Evolutionary conservation across 2,113 vertebrate genomes (phyloP), one percentile per base, ranked within the genome.

Genomic region (Nibea coibor): DNA sequence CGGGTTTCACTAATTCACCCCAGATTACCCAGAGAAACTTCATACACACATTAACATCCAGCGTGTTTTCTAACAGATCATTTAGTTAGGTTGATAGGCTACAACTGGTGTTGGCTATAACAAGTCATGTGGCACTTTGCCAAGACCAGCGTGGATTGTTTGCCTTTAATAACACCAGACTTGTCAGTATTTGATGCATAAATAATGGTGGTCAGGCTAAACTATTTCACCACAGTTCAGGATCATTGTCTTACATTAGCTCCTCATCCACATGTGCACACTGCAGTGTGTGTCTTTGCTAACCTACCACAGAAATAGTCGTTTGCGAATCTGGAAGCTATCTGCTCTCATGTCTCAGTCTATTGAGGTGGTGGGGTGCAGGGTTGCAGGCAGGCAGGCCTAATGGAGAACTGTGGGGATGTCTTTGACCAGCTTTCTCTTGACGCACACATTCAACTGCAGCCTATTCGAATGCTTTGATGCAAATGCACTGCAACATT

Each of bases 141-240:
- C 90, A 89, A 70, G 35, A 86, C 73, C 84, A 71, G 64, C 75
- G 76, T 84, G 82, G 89, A 88, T 80, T 87, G 86, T 92, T 88
- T 90, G 83, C 83, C 74, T 87, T 83, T 90, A 88, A 91, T 90
- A 91, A 88, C 86, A 64, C 53, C 43, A 82, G 77, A 67, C 78
- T 61, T 85, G 88, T 87, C 85, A 83, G 85, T 71, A 75, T 87
- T 90, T 78, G 79, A 75, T 86, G 80, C 86, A 87, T 86, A 88
- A 88, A 91, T 88, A 88, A 89, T 73, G 56, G 72, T 86, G 86
- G 77, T 59, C 85, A 72, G 79, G 82, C 56, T 77, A 80, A 85
- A 88, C 65, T 64, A 78, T 84, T 86, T 77, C 81, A 51, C 58
- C 74, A 75, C 77, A 78, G 76, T 68, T 82, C 78, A 75, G 84